These are phyloP conservation scores for Anticlea derivata DNA, from an alignment of 2,888 invertebrate species.

Conservation along the genomic window DNA sequence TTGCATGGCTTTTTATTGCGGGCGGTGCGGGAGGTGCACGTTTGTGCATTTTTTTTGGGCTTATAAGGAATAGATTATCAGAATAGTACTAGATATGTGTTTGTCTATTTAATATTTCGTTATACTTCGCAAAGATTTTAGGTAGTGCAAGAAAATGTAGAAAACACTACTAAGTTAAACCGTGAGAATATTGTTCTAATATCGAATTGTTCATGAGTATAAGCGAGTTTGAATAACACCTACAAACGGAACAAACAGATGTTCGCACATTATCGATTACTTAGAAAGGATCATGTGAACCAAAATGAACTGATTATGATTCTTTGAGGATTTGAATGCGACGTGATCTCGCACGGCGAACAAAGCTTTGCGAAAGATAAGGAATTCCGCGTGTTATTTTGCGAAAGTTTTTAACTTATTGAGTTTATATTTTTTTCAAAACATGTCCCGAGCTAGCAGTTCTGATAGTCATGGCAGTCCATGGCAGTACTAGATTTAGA, in stretches of 20 bases:
- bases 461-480: too few relatives aligned
- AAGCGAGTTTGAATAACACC: conserved; percentile 14
- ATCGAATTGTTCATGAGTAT: neutral
- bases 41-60: too few relatives aligned
- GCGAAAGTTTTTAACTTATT: conserved; percentile 9
- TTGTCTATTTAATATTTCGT: too few relatives aligned
- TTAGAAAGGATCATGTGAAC: conserved; percentile 57
- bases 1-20: too few relatives aligned
- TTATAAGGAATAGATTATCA: too few relatives aligned
- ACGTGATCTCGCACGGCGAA: conserved; percentile 49
- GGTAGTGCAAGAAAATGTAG: too few relatives aligned
- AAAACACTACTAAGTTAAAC: conserved; percentile 1
- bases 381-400: conserved; percentile 38
- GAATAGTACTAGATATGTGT: too few relatives aligned
- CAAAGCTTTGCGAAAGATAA: conserved; percentile 57
- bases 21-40: too few relatives aligned
- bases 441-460: neutral
- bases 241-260: conserved; percentile 43
- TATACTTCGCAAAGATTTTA: too few relatives aligned
- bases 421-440: neutral
- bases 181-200: conserved; percentile 33
- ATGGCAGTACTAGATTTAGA: too few relatives aligned
- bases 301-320: conserved; percentile 35
- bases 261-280: conserved; percentile 65
- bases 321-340: conserved; percentile 53